Evolutionary conservation across 2,797 vertebrate genomes (phyloP), one percentile per base, ranked within the genome.

Genomic region (Mormyrops boulengeri): DNA sequence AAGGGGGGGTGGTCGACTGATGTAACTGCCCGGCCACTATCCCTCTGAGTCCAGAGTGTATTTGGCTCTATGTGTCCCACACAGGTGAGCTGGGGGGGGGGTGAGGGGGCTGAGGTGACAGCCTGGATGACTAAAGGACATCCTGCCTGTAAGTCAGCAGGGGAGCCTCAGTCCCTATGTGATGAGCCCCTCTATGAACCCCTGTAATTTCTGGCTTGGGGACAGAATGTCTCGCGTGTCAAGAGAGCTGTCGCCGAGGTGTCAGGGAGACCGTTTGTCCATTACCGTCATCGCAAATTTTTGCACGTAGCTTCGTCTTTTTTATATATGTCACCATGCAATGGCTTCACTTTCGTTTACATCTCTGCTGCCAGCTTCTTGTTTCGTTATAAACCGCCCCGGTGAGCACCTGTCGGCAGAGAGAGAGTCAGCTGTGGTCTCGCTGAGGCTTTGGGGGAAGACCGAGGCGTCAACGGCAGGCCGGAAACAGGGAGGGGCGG

Each of bases 41-140:
- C 17, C 30, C 57, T 90, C 88, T 50, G 62, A 86, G 52, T 85
- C 89, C 34, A 88, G 60, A 88, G 60, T 86, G 77, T 44, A 73
- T 90, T 55, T 88, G 50, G 87, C 88, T 88, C n/a, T 73, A 34
- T 85, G 50, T 85, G 82, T 22, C 90, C 90, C 62, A 86, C 88
- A 85, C 88, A 88, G 60, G 57, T 85, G 53, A 69, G 66, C 44
- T 73, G 14, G 38, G 19, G 52, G 34, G 73, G n/a, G 52, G 69
- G 47, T 3, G 9, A 57, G 34, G 55, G 47, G 57, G 50, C 1
- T 14, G 12, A 38, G 30, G 85, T 52, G 57, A 86, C 38, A 86
- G 80, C 44, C 60, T 38, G 11, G 82, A 52, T 89, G 57, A 86
- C 80, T 89, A 66, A 86, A 69, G 41, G 44, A 17, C 47, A 9